Evolutionary conservation across 2,888 invertebrate species (phyloP).

Genomic region (Chrysotoxum bicinctum): DNA sequence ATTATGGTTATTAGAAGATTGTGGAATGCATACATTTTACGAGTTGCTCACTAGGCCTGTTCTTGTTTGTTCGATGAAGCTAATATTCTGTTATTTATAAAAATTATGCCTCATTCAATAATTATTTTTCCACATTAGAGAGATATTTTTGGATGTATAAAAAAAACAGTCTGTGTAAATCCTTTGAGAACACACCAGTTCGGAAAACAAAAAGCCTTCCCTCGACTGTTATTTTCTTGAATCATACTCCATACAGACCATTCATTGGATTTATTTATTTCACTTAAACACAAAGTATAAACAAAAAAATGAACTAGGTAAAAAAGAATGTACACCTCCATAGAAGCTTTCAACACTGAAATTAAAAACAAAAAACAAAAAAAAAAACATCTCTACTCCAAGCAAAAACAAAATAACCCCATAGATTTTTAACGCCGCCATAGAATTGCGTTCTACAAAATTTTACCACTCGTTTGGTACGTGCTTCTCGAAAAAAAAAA

Average conservation of each 20-base stretch:
- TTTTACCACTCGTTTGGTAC: constrained; percentile 33
- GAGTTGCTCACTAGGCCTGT: too few species aligned
- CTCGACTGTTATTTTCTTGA: neutral
- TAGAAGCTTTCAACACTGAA: constrained; percentile 47
- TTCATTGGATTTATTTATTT: neutral
- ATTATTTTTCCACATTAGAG: too few species aligned
- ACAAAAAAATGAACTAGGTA: neutral
- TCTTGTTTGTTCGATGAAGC: too few species aligned
- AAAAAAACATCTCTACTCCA: neutral
- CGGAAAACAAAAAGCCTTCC: neutral
- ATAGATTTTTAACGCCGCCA: constrained; percentile 29
- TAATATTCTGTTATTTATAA: too few species aligned
- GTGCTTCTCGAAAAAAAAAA: constrained; percentile 25
- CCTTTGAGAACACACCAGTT: neutral
- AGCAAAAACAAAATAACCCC: constrained; percentile 43
- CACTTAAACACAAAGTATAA: neutral
- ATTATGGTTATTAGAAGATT: too few species aligned
- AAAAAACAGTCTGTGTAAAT: neutral
- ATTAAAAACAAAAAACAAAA: constrained; percentile 10
- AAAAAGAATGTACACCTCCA: neutral
- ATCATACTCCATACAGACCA: neutral
- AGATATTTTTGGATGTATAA: neutral
- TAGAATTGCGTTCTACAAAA: constrained; percentile 56
- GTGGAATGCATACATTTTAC: too few species aligned
- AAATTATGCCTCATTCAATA: too few species aligned